Base-by-base conservation (phyloP, 2,113 vertebrate species). In the Silurus glanis region DNA sequence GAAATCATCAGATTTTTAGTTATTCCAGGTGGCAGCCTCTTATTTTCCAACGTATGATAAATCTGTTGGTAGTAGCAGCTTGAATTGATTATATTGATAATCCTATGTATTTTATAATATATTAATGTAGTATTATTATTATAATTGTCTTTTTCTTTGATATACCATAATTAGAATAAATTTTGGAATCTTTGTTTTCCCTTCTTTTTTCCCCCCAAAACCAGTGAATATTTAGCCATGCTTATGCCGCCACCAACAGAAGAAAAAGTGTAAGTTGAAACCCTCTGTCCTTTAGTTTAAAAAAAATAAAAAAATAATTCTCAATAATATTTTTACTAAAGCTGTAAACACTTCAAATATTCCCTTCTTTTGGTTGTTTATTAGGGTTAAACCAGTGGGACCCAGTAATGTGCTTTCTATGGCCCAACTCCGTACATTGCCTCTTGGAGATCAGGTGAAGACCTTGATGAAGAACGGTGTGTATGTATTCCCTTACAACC, bases 391-490 rank as follows among this genome's bases (percentile, higher is more conserved):
- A 88, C 96, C 97, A 0, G 89, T 96, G 71, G 96, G 97, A 88
- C 98, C 98, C 85, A 99, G 98, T 93, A 99, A 99, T 0, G 96
- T 99, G 9, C 94, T 99, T 19, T 98, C 98, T 14, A 99, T 99
- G 98, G 97, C 98, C 59, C 98, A 99, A 85, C 95, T 99, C 87
- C 96, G 97, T 7, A 99, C 97, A 0, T 93, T 99, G 88, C 97
- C 97, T 0, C 94, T 99, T 25, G 96, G 95, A 0, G 98, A 99
- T 78, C 98, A 99, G 90, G 97, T 99, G 88, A 98, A 96, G 94
- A 98, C 97, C 76, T 92, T 99, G 89, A 97, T 99, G 97, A 99
- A 97, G 93, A 99, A 99, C 0, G 98, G 98, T 99, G 90, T 37
- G 95, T 76, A n/a, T 10, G 19, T 55, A 7, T 74, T n/a, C n/a